These are phyloP conservation scores for Aptenodytes patagonicus DNA, from an alignment of 2,113 vertebrate species.

Conservation along the genomic window DNA sequence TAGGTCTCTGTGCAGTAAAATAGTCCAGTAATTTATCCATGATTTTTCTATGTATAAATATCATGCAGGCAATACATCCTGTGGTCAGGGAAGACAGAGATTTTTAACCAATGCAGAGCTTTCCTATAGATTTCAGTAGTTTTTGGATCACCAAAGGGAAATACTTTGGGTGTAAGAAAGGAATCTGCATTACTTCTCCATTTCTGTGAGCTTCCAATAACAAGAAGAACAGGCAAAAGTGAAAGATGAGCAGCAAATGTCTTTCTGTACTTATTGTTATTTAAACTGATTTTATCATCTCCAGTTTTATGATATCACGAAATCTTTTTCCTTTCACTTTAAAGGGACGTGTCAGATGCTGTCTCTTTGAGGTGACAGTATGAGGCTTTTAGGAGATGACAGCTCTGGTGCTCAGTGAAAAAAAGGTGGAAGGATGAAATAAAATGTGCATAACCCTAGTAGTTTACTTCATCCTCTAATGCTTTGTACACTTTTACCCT, in stretches of 20 bases:
- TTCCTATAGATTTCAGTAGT: background rate
- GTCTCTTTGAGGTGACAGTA: background rate
- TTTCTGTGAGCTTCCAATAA: background rate
- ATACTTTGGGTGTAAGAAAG: background rate
- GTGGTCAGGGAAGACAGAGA: background rate
- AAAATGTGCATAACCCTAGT: background rate
- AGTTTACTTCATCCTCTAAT: background rate
- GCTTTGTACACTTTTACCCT: background rate
- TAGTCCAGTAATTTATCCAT: background rate
- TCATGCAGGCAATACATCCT: background rate
- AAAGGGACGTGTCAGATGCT: background rate
- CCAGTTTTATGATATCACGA: background rate
- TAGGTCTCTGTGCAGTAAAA: background rate
- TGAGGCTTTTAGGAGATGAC: background rate
- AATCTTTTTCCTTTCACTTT: background rate
- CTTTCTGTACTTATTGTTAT: background rate
- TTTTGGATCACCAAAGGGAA: background rate
- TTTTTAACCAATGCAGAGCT: background rate
- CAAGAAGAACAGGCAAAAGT: background rate
- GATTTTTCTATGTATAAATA: background rate
- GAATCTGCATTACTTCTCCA: background rate
- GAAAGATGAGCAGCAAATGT: background rate
- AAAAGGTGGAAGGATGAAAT: background rate
- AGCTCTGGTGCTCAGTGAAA: background rate
- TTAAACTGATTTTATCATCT: background rate